Conservation (phyloP, 2,113 vertebrate species). For the Calypte anna region DNA sequence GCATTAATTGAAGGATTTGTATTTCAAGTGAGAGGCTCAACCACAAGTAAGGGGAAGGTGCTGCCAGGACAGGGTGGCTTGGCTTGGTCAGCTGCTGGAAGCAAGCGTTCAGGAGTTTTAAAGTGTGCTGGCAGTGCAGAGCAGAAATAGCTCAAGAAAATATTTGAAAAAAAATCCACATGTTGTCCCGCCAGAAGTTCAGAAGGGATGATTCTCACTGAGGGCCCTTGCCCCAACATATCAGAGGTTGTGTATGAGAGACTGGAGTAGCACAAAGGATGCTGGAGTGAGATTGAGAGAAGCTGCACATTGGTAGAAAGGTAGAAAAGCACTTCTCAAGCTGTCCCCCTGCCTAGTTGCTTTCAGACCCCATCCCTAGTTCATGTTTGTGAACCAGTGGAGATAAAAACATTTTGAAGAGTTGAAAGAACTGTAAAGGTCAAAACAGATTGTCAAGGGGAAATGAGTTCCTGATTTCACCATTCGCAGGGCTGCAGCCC, state of each 20-base stretch:
- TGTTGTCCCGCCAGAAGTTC: neutral
- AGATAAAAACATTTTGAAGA: neutral
- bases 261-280: neutral
- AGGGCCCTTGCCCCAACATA: neutral
- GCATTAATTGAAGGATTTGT: neutral
- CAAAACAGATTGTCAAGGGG: neutral
- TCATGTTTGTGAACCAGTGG: neutral
- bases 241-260: neutral
- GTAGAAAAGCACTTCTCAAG: neutral
- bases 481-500: neutral
- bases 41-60: neutral
- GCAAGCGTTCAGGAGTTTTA: neutral
- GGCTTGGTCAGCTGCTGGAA: neutral
- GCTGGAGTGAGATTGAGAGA: neutral
- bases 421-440: neutral
- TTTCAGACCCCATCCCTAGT: neutral
- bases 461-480: neutral
- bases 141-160: neutral
- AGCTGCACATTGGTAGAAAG: neutral
- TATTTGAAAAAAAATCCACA: neutral
- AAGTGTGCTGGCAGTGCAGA: neutral
- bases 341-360: neutral
- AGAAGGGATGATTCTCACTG: neutral
- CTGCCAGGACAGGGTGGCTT: neutral
- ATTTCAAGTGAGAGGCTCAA: neutral